Evolutionary conservation across 2,113 vertebrate genomes (phyloP), one percentile per base, ranked within the genome.

Genomic region (Lampris megalopsis): DNA sequence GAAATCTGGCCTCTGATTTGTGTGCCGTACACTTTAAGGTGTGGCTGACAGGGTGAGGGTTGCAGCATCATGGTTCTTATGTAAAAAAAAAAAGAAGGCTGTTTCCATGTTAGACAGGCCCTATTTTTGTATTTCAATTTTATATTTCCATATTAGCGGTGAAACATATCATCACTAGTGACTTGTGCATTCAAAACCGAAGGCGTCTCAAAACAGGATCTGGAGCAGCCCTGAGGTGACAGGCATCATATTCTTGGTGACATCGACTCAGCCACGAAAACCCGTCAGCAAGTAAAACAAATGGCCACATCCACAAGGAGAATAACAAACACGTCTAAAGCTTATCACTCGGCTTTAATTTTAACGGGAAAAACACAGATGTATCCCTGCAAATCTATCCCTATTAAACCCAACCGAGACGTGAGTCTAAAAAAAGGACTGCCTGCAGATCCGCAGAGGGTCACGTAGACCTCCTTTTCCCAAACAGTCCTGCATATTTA

Each of bases 401-500:
- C 24, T 52, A 54, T 45, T 63, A 63, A n/a, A 40, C n/a, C 54
- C 24, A 6, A 8, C 9, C 45, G 10, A n/a, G 68, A 71, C n/a
- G 42, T 47, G 54, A 78, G 42, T 62, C 60, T 6, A 45, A 54
- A 56, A 41, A 9, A 5, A 67, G 10, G 59, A 47, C 48, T 45
- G 13, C 43, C 52, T 73, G 58, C 59, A 77, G 24, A 24, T 24
- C 24, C 24, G 63, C 77, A 70, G 42, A 11, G 54, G 63, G 65
- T 50, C 47, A 5, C 64, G 56, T 73, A 47, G 49, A 64, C 64
- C 24, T 24, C 24, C 24, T 64, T 73, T 64, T 52, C 60, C 41
- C 13, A 37, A 54, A 36, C 8, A 54, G 38, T 13, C 13, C 49
- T 68, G 10, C 7, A 73, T 54, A 63, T 73, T 68, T 63, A 11